Evolutionary conservation across 2,113 vertebrate species (phyloP), one percentile per base, ranked within the genome.

Genomic region (Marmota monax): DNA sequence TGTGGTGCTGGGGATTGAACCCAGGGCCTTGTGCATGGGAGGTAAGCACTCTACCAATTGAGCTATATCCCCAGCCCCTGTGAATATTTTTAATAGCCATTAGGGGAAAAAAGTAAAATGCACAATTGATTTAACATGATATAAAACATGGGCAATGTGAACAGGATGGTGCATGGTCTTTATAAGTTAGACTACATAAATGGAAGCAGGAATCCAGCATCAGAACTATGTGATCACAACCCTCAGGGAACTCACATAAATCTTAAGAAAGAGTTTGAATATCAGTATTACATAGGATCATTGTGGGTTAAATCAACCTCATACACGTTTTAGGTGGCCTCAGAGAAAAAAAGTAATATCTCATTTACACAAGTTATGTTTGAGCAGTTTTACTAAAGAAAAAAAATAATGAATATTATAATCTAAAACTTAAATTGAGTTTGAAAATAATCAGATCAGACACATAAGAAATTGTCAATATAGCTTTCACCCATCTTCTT

Each of bases 361-460:
- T 69, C 22, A 85, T 7, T 83, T 61, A 83, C 1, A 6, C 37
- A 83, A 88, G 65, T 87, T 83, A 42, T 69, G 39, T 69, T 76
- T 76, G 32, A 90, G 34, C 83, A 56, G 65, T 69, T 88, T 92
- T 39, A 84, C 48, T 32, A 84, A 56, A 88, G 42, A 73, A 78
- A 80, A 78, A 76, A 37, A 85, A 83, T 37, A 56, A 8, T 20
- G 65, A 61, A 12, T 34, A 61, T 77, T 84, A 45, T 53, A 69
- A 63, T 92, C 51, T 53, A 39, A 84, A 95, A 94, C 61, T 96
- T 84, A n/a, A 76, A 61, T 8, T 70, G 48, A 88, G 42, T 89
- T 83, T 65, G 45, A 94, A 95, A 95, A 92, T 87, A 72, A 4
- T 37, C 72, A 93, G 67, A 80, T 84, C 48, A 91, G 42, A 84